phyloP scores from a whole-genome alignment of 2,888 invertebrate genomes.

The Furcula furcula region DNA sequence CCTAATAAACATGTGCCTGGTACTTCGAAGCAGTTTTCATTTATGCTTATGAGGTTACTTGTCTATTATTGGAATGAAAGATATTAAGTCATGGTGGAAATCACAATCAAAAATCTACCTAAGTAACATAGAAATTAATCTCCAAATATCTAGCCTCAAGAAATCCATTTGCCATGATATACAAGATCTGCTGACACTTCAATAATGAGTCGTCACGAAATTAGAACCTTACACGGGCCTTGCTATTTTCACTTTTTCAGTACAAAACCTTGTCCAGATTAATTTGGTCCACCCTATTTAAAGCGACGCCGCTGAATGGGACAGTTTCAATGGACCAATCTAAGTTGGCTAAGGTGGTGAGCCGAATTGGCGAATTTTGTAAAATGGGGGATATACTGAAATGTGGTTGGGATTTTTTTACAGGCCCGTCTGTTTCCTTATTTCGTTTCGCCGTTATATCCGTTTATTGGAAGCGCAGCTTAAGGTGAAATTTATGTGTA shows the following conservation, averaged over 20 bases:
- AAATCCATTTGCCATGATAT: conserved; percentile 8
- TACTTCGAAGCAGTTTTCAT: too few relatives aligned
- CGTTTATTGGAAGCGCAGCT: conserved; percentile 66
- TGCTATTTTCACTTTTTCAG: conserved; percentile 66
- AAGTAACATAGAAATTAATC: too few relatives aligned
- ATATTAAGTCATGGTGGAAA: too few relatives aligned
- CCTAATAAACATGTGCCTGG: too few relatives aligned
- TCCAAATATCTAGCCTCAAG: too few relatives aligned
- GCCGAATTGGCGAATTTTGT: conserved; percentile 59
- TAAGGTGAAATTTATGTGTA: conserved; percentile 66
- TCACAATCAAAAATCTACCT: too few relatives aligned
- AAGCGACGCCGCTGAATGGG: conserved; percentile 17
- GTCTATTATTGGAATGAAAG: too few relatives aligned
- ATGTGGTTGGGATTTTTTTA: conserved; percentile 57
- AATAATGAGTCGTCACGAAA: conserved; percentile 48
- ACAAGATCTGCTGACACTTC: conserved; percentile 48
- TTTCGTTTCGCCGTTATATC: conserved; percentile 61
- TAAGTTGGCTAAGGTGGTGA: conserved; percentile 38
- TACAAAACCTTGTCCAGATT: conserved; percentile 44
- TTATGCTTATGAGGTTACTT: too few relatives aligned
- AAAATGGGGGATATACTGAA: conserved; percentile 50
- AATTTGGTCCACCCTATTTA: conserved; percentile 33
- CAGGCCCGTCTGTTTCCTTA: conserved; percentile 60
- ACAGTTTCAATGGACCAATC: conserved; percentile 41
- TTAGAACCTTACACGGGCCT: conserved; percentile 52